Evolutionary conservation across 2,888 invertebrate genomes (phyloP).

Genomic region (Quadroppia sp.): DNA sequence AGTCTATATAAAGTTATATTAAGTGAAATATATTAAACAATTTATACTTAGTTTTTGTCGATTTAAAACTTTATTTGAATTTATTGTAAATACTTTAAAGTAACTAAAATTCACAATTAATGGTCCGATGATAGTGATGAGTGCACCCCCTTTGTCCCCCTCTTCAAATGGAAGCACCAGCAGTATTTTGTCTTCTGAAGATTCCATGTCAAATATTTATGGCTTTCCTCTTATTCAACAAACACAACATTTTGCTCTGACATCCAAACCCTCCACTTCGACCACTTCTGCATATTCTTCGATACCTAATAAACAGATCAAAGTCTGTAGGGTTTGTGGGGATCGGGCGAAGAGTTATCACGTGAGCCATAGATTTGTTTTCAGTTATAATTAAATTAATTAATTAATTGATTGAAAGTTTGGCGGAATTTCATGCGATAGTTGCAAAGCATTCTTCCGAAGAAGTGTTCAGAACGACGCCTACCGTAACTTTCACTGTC

Average conservation of each 20-base stretch:
- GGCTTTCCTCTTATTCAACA: background rate
- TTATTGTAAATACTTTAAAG: no score
- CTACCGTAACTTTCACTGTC: slow-evolving; percentile 51
- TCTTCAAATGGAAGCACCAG: slow-evolving; percentile 46
- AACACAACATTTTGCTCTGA: background rate
- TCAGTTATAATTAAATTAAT: background rate
- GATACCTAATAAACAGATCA: slow-evolving; percentile 44
- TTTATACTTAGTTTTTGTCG: no score
- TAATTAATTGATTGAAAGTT: no score
- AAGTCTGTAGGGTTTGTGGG: slow-evolving; percentile 53
- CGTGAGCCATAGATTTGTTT: slow-evolving; percentile 8
- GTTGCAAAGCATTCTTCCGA: slow-evolving; percentile 54
- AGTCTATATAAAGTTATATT: no score
- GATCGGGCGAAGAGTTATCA: slow-evolving; percentile 54
- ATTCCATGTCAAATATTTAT: slow-evolving; percentile 13
- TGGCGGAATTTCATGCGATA: slow-evolving; percentile 53
- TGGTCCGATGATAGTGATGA: slow-evolving; percentile 44
- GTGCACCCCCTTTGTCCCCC: slow-evolving; percentile 47
- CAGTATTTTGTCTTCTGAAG: slow-evolving; percentile 32
- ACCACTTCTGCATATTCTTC: background rate
- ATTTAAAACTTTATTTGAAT: no score
- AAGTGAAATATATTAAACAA: no score
- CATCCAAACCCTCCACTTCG: background rate
- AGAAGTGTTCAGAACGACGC: slow-evolving; percentile 54
- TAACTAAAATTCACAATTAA: no score